Percentiles rank a stretch among this genome's conserved stretches.
phyloP scores from a whole-genome alignment of 2,113 vertebrate genomes.

The Heteronetta atricapilla region DNA sequence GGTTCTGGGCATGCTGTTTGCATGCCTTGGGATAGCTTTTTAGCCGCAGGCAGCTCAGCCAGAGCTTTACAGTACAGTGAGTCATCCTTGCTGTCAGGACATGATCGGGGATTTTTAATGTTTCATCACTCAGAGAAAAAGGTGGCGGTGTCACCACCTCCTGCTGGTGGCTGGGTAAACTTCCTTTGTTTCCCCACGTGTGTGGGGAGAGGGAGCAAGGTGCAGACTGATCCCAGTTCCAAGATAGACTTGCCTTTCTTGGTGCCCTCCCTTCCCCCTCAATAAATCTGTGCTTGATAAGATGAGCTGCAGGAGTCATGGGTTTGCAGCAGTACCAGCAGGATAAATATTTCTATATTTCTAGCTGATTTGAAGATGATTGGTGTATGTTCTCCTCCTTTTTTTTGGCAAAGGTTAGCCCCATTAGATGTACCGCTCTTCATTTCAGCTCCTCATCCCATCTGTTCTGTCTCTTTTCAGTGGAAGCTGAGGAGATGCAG shows the following conservation, averaged over 20 bases:
- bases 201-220: not conserved
- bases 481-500: not conserved
- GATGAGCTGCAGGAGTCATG: not conserved
- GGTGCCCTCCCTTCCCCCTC: not conserved
- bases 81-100: not conserved
- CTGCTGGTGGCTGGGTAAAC: not conserved
- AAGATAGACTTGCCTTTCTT: not conserved
- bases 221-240: not conserved
- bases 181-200: not conserved
- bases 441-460: conserved; percentile 41
- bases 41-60: not conserved
- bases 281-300: not conserved
- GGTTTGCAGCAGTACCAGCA: not conserved
- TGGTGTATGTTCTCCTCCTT: conserved; percentile 11
- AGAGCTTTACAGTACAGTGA: conserved; percentile 2
- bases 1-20: not conserved
- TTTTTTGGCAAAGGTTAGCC: conserved; percentile 43
- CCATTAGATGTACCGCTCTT: conserved; percentile 23
- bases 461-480: conserved; percentile 52
- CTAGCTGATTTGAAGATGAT: conserved; percentile 17
- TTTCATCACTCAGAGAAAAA: not conserved
- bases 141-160: not conserved
- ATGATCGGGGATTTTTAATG: not conserved
- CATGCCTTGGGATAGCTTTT: not conserved
- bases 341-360: conserved; percentile 61